Conservation (phyloP, 2,888 invertebrate species). For the Cyrtodaria siliqua region DNA sequence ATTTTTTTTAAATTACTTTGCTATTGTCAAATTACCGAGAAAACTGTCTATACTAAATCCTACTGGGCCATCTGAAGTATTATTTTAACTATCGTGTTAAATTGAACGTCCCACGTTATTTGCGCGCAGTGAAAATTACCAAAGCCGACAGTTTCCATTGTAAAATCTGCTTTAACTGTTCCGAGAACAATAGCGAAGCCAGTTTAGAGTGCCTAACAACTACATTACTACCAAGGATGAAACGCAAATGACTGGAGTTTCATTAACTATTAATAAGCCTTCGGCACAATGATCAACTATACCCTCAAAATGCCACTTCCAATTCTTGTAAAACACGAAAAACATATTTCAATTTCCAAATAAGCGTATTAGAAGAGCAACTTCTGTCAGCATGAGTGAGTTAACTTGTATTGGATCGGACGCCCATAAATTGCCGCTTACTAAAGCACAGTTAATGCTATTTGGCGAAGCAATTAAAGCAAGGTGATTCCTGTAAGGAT, state of each 20-base stretch:
- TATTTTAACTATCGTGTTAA: too few relatives aligned
- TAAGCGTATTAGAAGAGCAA: conserved; percentile 52
- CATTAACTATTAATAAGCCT: conserved; percentile 56
- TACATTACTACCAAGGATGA: conserved; percentile 37
- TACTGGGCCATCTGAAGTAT: too few relatives aligned
- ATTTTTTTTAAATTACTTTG: too few relatives aligned
- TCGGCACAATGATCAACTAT: conserved; percentile 39
- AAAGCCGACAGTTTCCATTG: too few relatives aligned
- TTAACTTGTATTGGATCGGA: conserved; percentile 52
- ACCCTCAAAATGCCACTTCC: conserved; percentile 46
- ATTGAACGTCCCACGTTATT: too few relatives aligned
- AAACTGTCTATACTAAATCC: too few relatives aligned
- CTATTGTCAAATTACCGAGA: too few relatives aligned
- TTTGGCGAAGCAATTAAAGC: conserved; percentile 41
- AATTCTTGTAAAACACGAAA: conserved; percentile 50
- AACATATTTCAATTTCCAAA: conserved; percentile 66
- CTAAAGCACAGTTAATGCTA: conserved; percentile 41
- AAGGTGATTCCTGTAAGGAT: conserved; percentile 12
- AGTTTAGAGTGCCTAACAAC: conserved; percentile 12
- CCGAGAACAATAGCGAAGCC: not conserved
- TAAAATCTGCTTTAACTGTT: too few relatives aligned
- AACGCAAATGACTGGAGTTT: conserved; percentile 40
- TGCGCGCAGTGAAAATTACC: too few relatives aligned
- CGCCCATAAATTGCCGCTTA: conserved; percentile 58
- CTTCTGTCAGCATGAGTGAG: conserved; percentile 43